Evolutionary conservation across 2,797 vertebrate species (phyloP).

Genomic region (Enteromius fasciolatus): DNA sequence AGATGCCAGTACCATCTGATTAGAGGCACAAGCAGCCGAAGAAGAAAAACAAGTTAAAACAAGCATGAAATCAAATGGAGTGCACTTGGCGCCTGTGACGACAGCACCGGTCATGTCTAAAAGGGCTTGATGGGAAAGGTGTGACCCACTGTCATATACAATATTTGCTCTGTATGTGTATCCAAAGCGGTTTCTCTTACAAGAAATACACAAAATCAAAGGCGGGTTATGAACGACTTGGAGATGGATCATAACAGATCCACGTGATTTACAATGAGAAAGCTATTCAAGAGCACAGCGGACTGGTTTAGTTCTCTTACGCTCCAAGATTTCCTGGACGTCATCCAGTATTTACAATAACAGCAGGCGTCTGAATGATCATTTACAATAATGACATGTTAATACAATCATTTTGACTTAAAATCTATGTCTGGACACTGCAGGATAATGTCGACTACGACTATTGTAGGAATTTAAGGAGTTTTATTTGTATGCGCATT

Average conservation of each 20-base stretch:
- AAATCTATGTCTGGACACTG: background rate
- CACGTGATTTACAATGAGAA: background rate
- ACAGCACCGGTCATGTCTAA: background rate
- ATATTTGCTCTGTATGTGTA: conserved; percentile 11
- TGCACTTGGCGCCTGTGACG: conserved; percentile 4
- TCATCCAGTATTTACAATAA: conserved; percentile 11
- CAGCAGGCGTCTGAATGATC: conserved; percentile 17
- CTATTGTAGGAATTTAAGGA: background rate
- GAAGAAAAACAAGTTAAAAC: conserved; percentile 30
- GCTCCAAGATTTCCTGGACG: conserved; percentile 10
- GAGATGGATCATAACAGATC: background rate
- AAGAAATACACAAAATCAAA: background rate
- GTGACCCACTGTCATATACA: background rate
- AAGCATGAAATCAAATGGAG: conserved; percentile 37
- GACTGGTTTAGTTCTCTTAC: background rate
- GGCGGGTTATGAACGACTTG: background rate
- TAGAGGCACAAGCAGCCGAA: background rate
- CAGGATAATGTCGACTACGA: conserved; percentile 3
- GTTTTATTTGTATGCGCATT: background rate
- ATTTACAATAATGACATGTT: conserved; percentile 21
- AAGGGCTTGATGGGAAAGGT: conserved; percentile 26
- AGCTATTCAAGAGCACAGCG: conserved; percentile 8
- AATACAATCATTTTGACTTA: conserved; percentile 5
- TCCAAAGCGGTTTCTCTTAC: background rate
- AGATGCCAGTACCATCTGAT: background rate